These are phyloP conservation scores for Poecilia wingei DNA, from an alignment of 2,797 vertebrate species.

Conservation along the genomic window DNA sequence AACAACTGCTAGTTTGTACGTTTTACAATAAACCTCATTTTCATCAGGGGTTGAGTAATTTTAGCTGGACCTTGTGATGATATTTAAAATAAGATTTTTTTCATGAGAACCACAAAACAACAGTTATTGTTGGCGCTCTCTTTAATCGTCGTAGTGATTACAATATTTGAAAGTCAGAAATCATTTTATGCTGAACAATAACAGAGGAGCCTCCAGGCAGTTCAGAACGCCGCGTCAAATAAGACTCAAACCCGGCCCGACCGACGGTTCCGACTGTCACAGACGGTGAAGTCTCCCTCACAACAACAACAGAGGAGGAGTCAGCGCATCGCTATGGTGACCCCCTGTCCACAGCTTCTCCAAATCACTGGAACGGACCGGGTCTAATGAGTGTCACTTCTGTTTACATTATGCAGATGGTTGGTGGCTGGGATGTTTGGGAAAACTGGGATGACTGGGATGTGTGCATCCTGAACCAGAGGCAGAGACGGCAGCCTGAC, in stretches of 20 bases:
- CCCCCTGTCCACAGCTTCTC: constrained; percentile 1
- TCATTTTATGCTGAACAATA: background rate
- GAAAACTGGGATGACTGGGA: background rate
- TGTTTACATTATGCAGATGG: constrained; percentile 1
- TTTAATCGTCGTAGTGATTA: background rate
- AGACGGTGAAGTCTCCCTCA: background rate
- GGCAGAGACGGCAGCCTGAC: background rate
- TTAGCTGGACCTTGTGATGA: background rate
- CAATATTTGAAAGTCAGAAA: background rate
- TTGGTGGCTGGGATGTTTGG: background rate
- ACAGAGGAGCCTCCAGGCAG: background rate
- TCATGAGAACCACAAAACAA: background rate
- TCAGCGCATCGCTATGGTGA: background rate
- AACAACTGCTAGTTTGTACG: background rate
- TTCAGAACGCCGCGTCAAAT: background rate
- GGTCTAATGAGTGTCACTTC: constrained; percentile 8
- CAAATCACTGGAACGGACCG: background rate
- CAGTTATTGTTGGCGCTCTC: background rate
- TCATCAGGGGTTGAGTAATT: background rate
- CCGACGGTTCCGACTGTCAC: background rate
- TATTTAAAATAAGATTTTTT: background rate
- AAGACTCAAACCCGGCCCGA: background rate
- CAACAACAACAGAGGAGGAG: background rate
- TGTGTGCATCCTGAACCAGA: background rate
- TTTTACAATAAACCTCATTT: background rate